Percentiles rank a stretch among this genome's conserved stretches.
Conservation (phyloP, 2,113 vertebrate species). For the Anolis sagrei region DNA sequence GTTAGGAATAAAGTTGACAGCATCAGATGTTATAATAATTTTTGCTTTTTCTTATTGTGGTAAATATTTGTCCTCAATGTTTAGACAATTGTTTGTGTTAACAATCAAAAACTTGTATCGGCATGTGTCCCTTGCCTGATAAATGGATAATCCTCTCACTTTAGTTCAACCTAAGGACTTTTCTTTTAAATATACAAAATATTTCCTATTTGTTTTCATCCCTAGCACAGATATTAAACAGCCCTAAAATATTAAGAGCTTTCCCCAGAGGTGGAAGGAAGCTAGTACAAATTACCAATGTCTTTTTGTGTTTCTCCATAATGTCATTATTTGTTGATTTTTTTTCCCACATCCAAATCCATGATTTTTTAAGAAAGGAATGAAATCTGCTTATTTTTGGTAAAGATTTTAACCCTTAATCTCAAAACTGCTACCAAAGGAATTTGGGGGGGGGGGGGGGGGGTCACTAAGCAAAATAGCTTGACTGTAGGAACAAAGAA, state of each 20-base stretch:
- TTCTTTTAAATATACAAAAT: neutral
- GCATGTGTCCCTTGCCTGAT: constrained; percentile 39
- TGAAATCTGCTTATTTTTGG: too few species aligned
- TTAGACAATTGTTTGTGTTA: constrained; percentile 55
- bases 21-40: constrained; percentile 59
- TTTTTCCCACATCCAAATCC: too few species aligned
- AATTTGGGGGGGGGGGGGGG: too few species aligned
- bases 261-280: neutral
- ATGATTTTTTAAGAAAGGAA: too few species aligned
- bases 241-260: neutral
- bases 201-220: neutral
- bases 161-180: constrained; percentile 8
- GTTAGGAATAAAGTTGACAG: constrained; percentile 53
- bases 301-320: too few species aligned
- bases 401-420: too few species aligned
- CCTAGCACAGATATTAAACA: neutral
- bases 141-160: constrained; percentile 49
- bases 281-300: too few species aligned
- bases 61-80: constrained; percentile 57
- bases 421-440: too few species aligned
- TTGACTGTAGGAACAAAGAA: too few species aligned
- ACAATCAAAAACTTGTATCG: constrained; percentile 59
- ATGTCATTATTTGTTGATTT: too few species aligned
- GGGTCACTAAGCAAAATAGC: too few species aligned
- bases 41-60: constrained; percentile 43